Percentiles rank a stretch among this genome's conserved stretches.
Evolutionary conservation across 2,888 invertebrate genomes (phyloP).

Genomic region (Eumerus sabulonum): DNA sequence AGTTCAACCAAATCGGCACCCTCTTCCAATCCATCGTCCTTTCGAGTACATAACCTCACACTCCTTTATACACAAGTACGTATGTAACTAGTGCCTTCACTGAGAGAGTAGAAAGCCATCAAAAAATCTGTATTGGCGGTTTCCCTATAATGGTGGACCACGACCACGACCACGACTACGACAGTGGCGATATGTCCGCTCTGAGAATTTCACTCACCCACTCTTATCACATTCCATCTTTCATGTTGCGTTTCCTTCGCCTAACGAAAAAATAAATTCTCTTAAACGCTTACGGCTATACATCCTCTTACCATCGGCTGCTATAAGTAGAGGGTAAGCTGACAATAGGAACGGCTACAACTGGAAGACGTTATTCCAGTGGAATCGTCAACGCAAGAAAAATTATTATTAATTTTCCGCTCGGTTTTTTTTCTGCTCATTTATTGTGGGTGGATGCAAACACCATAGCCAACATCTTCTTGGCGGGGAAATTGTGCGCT

Average conservation of each 20-base stretch:
- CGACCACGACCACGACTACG: conserved; percentile 66
- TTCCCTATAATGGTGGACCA: conserved; percentile 70
- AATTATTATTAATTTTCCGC: conserved; percentile 5
- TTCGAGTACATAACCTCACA: conserved; percentile 34
- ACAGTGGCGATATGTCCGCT: conserved; percentile 49
- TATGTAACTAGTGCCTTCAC: conserved; percentile 34
- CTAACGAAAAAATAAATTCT: conserved; percentile 22
- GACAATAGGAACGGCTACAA: background rate
- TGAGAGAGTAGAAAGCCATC: background rate
- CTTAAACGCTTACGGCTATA: conserved; percentile 26
- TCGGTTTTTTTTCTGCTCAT: conserved; percentile 3
- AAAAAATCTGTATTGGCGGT: conserved; percentile 66
- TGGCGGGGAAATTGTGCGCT: conserved; percentile 47
- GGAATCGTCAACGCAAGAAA: conserved; percentile 21
- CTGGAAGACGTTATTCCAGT: conserved; percentile 47
- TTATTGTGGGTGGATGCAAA: conserved; percentile 6
- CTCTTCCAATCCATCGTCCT: conserved; percentile 17
- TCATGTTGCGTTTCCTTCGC: background rate
- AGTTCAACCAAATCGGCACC: conserved; percentile 44
- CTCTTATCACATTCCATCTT: conserved; percentile 23
- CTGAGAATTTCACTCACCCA: conserved; percentile 28
- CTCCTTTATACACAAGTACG: conserved; percentile 15
- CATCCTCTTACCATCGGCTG: conserved; percentile 13
- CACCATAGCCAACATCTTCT: conserved; percentile 4
- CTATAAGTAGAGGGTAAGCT: background rate